phyloP scores from a whole-genome alignment of 1,140 invertebrate species.

The Rhizoglyphus robini region DNA sequence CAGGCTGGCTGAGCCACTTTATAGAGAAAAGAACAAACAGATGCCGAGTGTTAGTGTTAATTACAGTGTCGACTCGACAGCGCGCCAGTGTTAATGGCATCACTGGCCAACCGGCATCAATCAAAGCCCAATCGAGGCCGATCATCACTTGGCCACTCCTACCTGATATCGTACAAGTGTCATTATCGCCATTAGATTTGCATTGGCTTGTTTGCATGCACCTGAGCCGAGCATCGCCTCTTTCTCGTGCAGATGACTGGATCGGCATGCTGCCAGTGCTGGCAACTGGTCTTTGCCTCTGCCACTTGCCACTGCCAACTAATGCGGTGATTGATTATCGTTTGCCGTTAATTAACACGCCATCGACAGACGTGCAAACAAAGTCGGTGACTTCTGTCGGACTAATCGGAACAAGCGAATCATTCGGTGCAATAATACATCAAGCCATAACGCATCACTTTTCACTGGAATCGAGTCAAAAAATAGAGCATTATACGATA shows the following conservation, averaged over 20 bases:
- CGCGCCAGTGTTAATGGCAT: constrained; percentile 1
- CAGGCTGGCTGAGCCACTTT: too few species aligned
- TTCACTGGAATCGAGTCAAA: not conserved
- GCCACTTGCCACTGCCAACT: not conserved
- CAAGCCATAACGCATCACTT: not conserved
- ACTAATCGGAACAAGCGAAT: constrained; percentile 4
- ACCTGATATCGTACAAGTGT: constrained; percentile 5
- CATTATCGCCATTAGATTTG: constrained; percentile 3
- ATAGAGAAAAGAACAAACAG: too few species aligned
- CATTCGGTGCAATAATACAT: constrained; percentile 6
- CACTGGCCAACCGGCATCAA: not conserved
- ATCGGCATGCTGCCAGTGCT: too few species aligned
- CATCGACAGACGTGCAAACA: not conserved
- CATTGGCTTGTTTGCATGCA: constrained; percentile 1
- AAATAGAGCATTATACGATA: constrained; percentile 6
- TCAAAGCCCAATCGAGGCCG: not conserved
- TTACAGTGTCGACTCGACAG: too few species aligned
- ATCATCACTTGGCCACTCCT: not conserved
- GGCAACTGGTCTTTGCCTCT: not conserved
- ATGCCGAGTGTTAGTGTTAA: too few species aligned
- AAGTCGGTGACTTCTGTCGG: not conserved
- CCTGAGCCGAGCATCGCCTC: too few species aligned
- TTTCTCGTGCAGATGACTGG: too few species aligned
- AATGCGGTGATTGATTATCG: not conserved
- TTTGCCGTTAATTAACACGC: not conserved